Evolutionary conservation across 2,797 vertebrate species (phyloP).

Genomic region (Enoplosus armatus): DNA sequence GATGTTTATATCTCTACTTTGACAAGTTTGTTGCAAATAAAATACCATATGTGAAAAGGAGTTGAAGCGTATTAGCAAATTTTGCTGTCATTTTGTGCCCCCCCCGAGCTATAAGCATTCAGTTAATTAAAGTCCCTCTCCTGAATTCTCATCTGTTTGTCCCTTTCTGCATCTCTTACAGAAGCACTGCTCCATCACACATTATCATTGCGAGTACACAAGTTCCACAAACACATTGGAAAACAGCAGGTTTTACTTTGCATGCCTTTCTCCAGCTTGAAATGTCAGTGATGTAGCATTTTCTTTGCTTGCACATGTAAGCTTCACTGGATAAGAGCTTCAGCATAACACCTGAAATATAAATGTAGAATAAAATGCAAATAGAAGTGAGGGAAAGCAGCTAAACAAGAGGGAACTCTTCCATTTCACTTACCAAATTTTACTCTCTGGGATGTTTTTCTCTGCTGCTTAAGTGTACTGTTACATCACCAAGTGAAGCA

Average conservation of each 20-base stretch:
- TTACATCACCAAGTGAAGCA: slow-evolving; percentile 31
- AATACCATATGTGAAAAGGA: neutral
- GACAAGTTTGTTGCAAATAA: neutral
- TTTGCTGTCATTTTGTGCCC: neutral
- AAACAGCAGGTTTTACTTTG: slow-evolving; percentile 21
- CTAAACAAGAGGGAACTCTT: slow-evolving; percentile 27
- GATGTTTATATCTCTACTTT: neutral
- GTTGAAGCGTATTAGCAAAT: slow-evolving; percentile 8
- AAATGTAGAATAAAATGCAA: slow-evolving; percentile 31
- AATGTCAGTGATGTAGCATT: slow-evolving; percentile 14
- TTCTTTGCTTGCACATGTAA: neutral
- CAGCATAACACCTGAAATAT: slow-evolving; percentile 35
- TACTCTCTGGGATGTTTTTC: slow-evolving; percentile 41
- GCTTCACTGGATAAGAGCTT: slow-evolving; percentile 9
- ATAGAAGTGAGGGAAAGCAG: slow-evolving; percentile 11
- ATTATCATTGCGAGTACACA: neutral
- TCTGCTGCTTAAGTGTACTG: slow-evolving; percentile 24
- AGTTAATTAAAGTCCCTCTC: slow-evolving; percentile 11
- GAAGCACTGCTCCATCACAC: neutral
- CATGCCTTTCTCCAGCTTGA: neutral
- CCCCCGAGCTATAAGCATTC: neutral
- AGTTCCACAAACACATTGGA: slow-evolving; percentile 18
- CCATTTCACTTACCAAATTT: slow-evolving; percentile 47
- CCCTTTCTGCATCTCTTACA: neutral
- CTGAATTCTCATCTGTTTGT: neutral